A percentile compares a stretch with the other conserved stretches of the same genome.
Evolutionary conservation across 2,797 vertebrate species (phyloP).

Genomic region (Gymnoscopelus microlampas): DNA sequence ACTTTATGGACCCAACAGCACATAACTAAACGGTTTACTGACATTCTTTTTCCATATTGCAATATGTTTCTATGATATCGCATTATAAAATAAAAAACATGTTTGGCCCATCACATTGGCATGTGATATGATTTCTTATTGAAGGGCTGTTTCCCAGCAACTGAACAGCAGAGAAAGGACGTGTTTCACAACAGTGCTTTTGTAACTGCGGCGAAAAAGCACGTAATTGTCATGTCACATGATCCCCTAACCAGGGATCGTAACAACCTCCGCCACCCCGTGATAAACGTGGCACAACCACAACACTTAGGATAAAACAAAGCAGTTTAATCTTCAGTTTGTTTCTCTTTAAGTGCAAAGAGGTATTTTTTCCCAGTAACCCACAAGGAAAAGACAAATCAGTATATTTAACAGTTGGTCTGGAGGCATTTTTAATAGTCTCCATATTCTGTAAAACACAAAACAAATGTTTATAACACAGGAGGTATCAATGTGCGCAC

Average conservation of each 20-base stretch:
- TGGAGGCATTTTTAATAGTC: conserved; percentile 56
- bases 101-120: neutral
- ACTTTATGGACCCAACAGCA: too few relatives aligned
- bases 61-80: too few relatives aligned
- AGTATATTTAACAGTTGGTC: conserved; percentile 25
- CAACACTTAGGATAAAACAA: conserved; percentile 4
- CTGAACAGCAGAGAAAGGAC: conserved; percentile 33
- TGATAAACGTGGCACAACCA: conserved; percentile 20
- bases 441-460: conserved; percentile 47
- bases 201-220: conserved; percentile 61
- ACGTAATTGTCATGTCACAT: conserved; percentile 56
- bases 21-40: too few relatives aligned
- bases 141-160: conserved; percentile 35
- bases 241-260: conserved; percentile 41
- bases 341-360: neutral
- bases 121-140: conserved; percentile 38
- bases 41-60: too few relatives aligned
- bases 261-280: conserved; percentile 55
- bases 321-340: conserved; percentile 4
- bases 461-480: conserved; percentile 50
- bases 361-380: neutral
- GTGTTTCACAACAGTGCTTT: conserved; percentile 53
- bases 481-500: conserved; percentile 52
- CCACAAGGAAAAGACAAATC: conserved; percentile 20
- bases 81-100: neutral